These are phyloP conservation scores for Ictalurus punctatus DNA, from an alignment of 2,113 vertebrate species.

Conservation along the genomic window DNA sequence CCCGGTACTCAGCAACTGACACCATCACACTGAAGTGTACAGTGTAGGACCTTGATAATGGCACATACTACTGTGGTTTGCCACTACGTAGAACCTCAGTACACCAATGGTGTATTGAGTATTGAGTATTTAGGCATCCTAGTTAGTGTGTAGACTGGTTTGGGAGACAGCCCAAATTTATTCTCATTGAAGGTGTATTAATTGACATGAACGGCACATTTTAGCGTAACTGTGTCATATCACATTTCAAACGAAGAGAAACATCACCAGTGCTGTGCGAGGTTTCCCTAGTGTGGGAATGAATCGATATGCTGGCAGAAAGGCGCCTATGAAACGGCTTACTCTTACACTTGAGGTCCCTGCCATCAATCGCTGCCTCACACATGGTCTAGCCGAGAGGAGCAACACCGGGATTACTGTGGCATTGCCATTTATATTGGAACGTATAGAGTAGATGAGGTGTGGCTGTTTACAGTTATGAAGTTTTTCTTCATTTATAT, in stretches of 20 bases:
- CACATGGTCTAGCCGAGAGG: conserved; percentile 62
- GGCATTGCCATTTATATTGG: conserved; percentile 72
- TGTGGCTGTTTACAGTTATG: not conserved
- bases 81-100: not conserved
- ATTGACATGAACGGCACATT: not conserved
- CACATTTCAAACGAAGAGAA: conserved; percentile 60
- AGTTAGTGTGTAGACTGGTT: not conserved
- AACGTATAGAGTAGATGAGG: conserved; percentile 56
- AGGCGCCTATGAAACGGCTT: conserved; percentile 68
- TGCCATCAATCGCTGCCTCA: conserved; percentile 68
- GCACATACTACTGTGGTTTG: not conserved
- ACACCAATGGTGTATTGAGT: not conserved
- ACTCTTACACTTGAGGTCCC: conserved; percentile 68
- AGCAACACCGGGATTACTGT: conserved; percentile 69
- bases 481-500: not conserved
- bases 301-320: conserved; percentile 64
- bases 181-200: not conserved
- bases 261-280: conserved; percentile 65
- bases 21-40: not conserved
- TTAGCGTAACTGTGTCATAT: not conserved
- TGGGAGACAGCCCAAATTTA: too few relatives aligned
- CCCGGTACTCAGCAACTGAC: not conserved
- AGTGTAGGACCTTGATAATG: not conserved
- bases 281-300: conserved; percentile 62
- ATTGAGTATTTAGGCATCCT: not conserved